phyloP scores from a whole-genome alignment of 2,113 vertebrate species.

The Tachuris rubrigastra region DNA sequence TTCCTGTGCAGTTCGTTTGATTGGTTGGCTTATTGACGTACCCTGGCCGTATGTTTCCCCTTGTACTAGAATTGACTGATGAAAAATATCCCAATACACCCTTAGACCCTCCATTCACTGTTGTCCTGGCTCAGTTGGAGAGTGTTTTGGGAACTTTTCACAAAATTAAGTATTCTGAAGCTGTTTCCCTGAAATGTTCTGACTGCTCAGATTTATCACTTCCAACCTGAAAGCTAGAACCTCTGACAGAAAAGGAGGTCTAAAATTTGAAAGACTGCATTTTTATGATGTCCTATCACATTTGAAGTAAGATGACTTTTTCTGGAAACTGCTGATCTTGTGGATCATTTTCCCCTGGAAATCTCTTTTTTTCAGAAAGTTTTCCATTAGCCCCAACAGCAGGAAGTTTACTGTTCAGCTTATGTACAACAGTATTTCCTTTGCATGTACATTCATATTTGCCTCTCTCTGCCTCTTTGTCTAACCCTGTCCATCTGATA shows the following conservation, averaged over 20 bases:
- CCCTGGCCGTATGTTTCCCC: neutral
- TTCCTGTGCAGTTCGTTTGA: neutral
- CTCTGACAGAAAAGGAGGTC: neutral
- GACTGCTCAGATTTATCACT: neutral
- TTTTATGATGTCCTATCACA: neutral
- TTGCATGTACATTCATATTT: neutral
- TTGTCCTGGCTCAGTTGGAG: neutral
- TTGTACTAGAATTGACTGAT: neutral
- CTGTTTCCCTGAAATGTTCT: neutral
- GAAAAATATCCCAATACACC: neutral
- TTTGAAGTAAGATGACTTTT: neutral
- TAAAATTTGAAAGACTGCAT: neutral
- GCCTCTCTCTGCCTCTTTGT: neutral
- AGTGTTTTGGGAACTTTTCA: neutral
- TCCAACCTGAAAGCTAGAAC: neutral
- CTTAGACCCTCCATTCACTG: neutral
- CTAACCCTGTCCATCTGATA: neutral
- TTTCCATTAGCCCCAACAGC: neutral
- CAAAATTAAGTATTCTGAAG: neutral
- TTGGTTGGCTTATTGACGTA: neutral
- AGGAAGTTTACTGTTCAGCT: neutral
- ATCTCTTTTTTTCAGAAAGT: neutral
- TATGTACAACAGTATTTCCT: neutral
- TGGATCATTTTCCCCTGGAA: neutral
- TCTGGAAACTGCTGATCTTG: neutral